Base-by-base conservation (phyloP, 2,888 invertebrate species). In the Gasteruption jaculator region DNA sequence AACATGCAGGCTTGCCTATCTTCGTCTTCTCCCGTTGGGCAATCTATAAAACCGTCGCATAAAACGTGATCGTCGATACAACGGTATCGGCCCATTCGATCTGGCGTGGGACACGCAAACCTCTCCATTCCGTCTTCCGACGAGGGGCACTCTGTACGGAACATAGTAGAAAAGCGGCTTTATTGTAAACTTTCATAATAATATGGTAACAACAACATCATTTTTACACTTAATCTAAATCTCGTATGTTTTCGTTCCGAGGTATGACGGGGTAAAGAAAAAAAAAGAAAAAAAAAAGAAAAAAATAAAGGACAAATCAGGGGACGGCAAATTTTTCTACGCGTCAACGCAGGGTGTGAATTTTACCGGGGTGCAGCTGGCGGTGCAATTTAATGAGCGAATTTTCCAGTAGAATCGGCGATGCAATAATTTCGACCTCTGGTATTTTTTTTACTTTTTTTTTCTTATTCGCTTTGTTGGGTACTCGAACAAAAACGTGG, bases 61-160 rank as follows among this genome's bases (percentile, higher is more conserved):
- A 93, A 80, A 57, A 90, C 91, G 73, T 92, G 92, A 76, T 92
- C 93, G 73, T 93, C 92, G 76, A 93, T 92, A 76, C 93, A 93
- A 61, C 91, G 85, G 76, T 91, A 94, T 62, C 93, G 82, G 49
- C 92, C 91, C 76, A 90, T 87, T 56, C 85, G 75, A 74, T 93
- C 93, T 15, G 92, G 88, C 51, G 89, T 87, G 33, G 93, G 93
- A 72, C 93, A 93, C 45, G 93, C 91, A 67, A 93, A 93, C 65
- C 92, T 79, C 73, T 93, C 92, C 89, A 92, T 91, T 54, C 91
- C 91, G 71, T 93, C 92, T 57, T 86, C 86, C 42, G 91, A 91
- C 48, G 88, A 86, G 57, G 91, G 91, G 73, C 93, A 93, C 73
- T 93, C 93, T 93, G 80, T 4, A 79, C 81, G 49, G 42, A 40